phyloP scores from a whole-genome alignment of 2,888 invertebrate species.

The Ormyrus labotus region DNA sequence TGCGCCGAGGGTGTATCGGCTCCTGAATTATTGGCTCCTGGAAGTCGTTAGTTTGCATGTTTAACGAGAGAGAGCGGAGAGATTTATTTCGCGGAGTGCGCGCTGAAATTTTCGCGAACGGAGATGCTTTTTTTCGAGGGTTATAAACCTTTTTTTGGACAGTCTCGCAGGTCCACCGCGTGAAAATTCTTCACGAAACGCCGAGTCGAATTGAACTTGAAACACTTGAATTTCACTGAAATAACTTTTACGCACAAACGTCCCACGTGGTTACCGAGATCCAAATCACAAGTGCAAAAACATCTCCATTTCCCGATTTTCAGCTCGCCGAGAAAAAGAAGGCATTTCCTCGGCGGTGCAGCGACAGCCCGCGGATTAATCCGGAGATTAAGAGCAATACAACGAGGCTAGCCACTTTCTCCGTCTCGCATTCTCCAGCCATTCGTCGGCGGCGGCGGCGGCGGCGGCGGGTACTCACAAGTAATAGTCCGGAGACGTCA shows the following conservation, averaged over 20 bases:
- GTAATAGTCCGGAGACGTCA: constrained; percentile 32
- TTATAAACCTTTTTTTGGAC: too few relatives aligned
- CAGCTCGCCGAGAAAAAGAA: too few relatives aligned
- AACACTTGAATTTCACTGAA: neutral
- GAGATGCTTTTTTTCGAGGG: too few relatives aligned
- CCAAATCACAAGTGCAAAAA: too few relatives aligned
- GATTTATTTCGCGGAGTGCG: too few relatives aligned
- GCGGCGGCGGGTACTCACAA: constrained; percentile 20
- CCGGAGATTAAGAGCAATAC: constrained; percentile 53
- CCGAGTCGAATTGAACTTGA: too few relatives aligned
- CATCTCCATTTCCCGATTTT: neutral
- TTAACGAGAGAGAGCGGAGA: neutral
- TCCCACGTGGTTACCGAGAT: neutral
- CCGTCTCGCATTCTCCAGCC: neutral
- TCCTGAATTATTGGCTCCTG: neutral
- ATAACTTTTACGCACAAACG: neutral
- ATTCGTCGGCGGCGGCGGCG: neutral
- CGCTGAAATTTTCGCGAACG: too few relatives aligned
- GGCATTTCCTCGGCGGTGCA: neutral
- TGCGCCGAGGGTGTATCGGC: too few relatives aligned
- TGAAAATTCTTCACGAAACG: too few relatives aligned
- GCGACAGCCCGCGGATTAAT: constrained; percentile 41
- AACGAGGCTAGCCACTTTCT: constrained; percentile 25
- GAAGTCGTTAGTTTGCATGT: neutral
- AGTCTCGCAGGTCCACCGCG: too few relatives aligned